Conservation (phyloP, 1,140 invertebrate species). For the Drosophila novamexicana region DNA sequence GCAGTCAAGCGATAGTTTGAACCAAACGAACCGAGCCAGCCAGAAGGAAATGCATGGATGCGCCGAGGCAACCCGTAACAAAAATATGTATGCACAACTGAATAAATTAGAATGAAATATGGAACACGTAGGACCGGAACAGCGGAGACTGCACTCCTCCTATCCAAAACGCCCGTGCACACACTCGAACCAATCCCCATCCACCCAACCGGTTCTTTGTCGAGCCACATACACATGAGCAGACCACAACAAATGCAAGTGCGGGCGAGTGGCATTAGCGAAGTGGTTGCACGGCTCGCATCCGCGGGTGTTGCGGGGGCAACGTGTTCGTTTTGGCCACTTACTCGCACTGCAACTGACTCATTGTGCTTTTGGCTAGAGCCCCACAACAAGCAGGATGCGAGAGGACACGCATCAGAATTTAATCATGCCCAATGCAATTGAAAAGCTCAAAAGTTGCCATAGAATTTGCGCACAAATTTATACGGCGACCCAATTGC, state of each 20-base stretch:
- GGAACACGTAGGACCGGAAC: conserved; percentile 72
- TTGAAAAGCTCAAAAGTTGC: conserved; percentile 69
- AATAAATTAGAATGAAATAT: conserved; percentile 83
- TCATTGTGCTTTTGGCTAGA: conserved; percentile 57
- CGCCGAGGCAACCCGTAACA: conserved; percentile 79
- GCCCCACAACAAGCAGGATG: conserved; percentile 2
- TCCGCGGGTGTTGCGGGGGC: neutral
- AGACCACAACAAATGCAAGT: conserved; percentile 65
- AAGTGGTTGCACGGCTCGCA: conserved; percentile 15
- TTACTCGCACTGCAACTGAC: conserved; percentile 67
- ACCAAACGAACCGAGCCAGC: conserved; percentile 79
- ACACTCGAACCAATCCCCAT: neutral
- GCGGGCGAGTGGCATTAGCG: conserved; percentile 32
- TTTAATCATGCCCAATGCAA: conserved; percentile 78
- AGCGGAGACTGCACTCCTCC: conserved; percentile 38
- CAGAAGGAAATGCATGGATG: conserved; percentile 81
- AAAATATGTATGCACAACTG: conserved; percentile 82
- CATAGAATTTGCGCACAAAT: conserved; percentile 24
- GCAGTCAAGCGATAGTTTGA: conserved; percentile 78
- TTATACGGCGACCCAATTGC: conserved; percentile 40
- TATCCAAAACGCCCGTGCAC: neutral
- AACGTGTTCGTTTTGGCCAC: conserved; percentile 35
- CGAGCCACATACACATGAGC: conserved; percentile 43
- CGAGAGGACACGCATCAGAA: conserved; percentile 55
- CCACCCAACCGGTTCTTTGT: neutral